Conservation (phyloP, 1,140 invertebrate genomes). For the Plectus sambesii region DNA sequence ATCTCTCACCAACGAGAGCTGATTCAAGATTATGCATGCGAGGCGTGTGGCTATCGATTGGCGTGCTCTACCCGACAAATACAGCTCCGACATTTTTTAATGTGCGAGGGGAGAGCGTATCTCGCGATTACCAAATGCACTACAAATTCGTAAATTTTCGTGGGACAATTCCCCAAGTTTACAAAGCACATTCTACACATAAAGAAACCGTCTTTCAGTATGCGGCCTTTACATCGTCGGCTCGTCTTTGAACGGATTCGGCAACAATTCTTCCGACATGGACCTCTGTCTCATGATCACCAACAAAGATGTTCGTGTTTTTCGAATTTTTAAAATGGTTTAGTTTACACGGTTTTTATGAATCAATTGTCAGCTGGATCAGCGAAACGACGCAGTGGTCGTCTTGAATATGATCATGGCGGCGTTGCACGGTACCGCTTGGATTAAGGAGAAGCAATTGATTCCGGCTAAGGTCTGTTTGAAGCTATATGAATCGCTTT, state of each 20-base stretch:
- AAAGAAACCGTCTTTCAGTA: constrained; percentile 37
- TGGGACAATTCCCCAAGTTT: too few species aligned
- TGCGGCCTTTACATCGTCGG: constrained; percentile 75
- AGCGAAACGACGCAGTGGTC: constrained; percentile 58
- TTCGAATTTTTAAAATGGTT: too few species aligned
- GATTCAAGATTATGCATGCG: too few species aligned
- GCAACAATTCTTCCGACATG: constrained; percentile 72
- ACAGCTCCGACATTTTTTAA: too few species aligned
- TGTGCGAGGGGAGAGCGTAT: too few species aligned
- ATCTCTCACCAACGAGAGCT: too few species aligned
- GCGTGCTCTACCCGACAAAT: too few species aligned
- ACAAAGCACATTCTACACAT: neutral
- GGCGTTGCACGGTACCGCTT: constrained; percentile 50
- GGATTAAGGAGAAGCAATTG: constrained; percentile 58
- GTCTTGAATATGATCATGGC: constrained; percentile 51
- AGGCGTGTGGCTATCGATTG: too few species aligned
- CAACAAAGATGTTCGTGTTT: constrained; percentile 47
- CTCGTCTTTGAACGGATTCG: constrained; percentile 87
- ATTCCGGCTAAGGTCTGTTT: constrained; percentile 83
- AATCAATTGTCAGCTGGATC: constrained; percentile 54
- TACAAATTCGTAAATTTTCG: too few species aligned
- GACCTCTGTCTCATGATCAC: constrained; percentile 80
- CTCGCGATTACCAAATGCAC: too few species aligned
- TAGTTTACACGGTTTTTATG: too few species aligned
- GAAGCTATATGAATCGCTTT: constrained; percentile 62